A percentile compares a stretch with the other conserved stretches of the same genome.
phyloP scores from a whole-genome alignment of 2,113 vertebrate species.

The Channa maculata region DNA sequence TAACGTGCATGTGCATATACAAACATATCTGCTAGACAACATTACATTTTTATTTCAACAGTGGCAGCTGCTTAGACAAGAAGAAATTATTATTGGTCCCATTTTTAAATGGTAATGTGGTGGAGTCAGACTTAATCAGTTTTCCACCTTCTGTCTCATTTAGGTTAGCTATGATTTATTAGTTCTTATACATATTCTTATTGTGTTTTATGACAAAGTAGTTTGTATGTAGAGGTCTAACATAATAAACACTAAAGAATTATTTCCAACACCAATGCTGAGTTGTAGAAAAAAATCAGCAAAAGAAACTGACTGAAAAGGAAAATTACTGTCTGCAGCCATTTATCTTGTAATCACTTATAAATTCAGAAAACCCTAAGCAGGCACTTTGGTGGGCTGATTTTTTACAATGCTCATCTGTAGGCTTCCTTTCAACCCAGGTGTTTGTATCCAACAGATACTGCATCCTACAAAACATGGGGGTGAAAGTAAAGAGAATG shows the following conservation, averaged over 20 bases:
- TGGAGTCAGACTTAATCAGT: not conserved
- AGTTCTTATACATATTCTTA: not conserved
- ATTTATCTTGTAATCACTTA: slow-evolving; percentile 55
- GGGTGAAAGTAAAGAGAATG: not conserved
- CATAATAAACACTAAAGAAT: not conserved
- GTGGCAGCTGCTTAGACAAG: not conserved
- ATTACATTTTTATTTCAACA: not conserved
- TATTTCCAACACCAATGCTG: too few relatives aligned
- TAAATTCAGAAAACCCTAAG: slow-evolving; percentile 43
- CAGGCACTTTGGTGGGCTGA: not conserved
- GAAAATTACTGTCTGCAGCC: slow-evolving; percentile 74
- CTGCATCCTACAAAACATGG: slow-evolving; percentile 70
- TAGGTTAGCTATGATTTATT: not conserved
- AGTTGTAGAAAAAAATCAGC: too few relatives aligned
- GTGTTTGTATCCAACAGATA: slow-evolving; percentile 81
- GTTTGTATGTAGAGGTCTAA: not conserved
- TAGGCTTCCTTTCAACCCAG: slow-evolving; percentile 77
- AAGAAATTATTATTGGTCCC: not conserved
- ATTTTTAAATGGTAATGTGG: not conserved
- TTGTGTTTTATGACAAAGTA: not conserved
- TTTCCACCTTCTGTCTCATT: not conserved
- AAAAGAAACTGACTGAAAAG: too few relatives aligned
- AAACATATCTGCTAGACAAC: not conserved
- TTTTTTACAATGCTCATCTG: slow-evolving; percentile 31
- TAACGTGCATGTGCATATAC: not conserved